phyloP scores from a whole-genome alignment of 2,888 invertebrate species.

The Drosophila anceps region DNA sequence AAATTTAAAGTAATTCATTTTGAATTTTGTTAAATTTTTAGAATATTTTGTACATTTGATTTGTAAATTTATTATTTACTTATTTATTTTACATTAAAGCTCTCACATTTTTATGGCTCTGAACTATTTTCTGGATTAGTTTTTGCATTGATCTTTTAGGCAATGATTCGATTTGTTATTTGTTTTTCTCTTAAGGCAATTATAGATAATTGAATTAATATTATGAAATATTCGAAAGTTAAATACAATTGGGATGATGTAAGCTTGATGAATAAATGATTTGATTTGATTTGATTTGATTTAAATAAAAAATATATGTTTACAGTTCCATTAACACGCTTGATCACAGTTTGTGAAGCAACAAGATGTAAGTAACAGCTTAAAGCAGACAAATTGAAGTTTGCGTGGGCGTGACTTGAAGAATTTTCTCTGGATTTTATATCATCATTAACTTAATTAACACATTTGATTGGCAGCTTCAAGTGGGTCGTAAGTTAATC shows the following conservation, averaged over 20 bases:
- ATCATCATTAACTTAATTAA: not conserved
- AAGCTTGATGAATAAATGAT: slow-evolving; percentile 1
- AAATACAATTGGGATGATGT: not conserved
- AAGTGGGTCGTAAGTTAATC: not conserved
- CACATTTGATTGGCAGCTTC: slow-evolving; percentile 3
- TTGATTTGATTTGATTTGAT: too few species aligned
- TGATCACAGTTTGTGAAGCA: not conserved
- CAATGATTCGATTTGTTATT: not conserved
- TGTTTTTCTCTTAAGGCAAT: not conserved
- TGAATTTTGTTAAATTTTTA: not conserved
- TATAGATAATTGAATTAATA: not conserved
- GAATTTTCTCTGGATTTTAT: not conserved
- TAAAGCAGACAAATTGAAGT: not conserved
- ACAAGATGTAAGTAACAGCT: not conserved
- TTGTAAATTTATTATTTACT: not conserved
- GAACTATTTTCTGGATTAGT: not conserved
- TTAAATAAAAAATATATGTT: not conserved
- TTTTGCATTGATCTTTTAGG: not conserved
- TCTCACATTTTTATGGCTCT: not conserved
- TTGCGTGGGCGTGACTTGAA: not conserved
- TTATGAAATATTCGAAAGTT: not conserved
- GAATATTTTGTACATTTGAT: not conserved
- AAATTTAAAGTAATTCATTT: not conserved
- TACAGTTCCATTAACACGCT: not conserved
- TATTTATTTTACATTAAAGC: not conserved